Base-by-base conservation (phyloP, 2,888 invertebrate genomes). In the Scelioninae gen. 1 region DNA sequence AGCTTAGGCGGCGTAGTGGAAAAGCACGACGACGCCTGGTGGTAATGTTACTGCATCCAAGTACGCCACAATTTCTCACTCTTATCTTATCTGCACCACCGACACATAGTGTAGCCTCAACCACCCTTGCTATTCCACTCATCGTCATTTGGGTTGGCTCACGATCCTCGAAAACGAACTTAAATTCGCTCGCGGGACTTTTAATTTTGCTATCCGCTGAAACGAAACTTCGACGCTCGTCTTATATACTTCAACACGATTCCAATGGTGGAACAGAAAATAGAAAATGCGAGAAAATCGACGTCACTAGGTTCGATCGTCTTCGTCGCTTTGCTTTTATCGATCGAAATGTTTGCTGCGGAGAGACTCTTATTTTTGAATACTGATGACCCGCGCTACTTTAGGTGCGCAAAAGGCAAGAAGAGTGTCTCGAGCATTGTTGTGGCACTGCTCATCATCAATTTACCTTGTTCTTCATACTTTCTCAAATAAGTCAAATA, bases 61-160 rank as follows among this genome's bases (percentile, higher is more conserved):
- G 86, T 88, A 89, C 89, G 87, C 85, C 85, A 87, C 89, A 90
- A 91, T 91, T 91, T 91, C 90, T 90, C 90, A 91, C 88, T 88
- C 90, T 91, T 91, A 91, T 91, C 91, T 91, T 91, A 91, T 90
- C 91, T 88, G 65, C 47, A 49, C 40, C 68, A 76, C 82, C 58
- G 60, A 63, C 79, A 76, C 63, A 69, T 40, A 5, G 40, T 11
- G 40, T 72, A 76, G 58, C 60, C 34, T 75, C 60, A 71, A 72
- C 71, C 47, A 53, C 55, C 40, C 40, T 40, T 3, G 75, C 60
- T 74, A 60, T 34, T 84, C 79, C 62, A 15, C 76, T 13, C 68
- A 43, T 72, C 66, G 47, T 72, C 68, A 43, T 74, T 81, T 49
- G 49, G 56, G 55, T 58, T 58, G 47, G 51, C 47, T 51, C 77